Conservation (phyloP, 2,888 invertebrate genomes). For the Hyles lineata region DNA sequence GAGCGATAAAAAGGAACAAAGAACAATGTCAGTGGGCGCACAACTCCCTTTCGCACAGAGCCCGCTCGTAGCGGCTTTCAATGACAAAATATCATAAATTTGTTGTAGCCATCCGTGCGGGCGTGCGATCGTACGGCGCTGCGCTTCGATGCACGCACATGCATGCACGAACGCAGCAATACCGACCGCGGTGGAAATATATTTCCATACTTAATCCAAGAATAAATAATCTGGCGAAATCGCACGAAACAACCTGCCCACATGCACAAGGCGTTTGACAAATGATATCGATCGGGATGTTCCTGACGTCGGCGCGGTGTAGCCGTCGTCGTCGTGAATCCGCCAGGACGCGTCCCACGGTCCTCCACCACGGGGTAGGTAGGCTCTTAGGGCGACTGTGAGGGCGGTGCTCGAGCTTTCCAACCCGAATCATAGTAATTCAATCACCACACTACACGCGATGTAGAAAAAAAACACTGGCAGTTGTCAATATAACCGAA, state of each 20-base stretch:
- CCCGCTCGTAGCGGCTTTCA: slow-evolving; percentile 64
- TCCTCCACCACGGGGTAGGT: slow-evolving; percentile 12
- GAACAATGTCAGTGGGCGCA: slow-evolving; percentile 79
- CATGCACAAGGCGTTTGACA: slow-evolving; percentile 9
- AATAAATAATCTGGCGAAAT: slow-evolving; percentile 73
- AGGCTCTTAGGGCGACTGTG: neutral
- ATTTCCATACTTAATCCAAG: slow-evolving; percentile 67
- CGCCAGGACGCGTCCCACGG: slow-evolving; percentile 59
- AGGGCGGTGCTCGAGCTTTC: neutral
- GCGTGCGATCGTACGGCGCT: slow-evolving; percentile 57
- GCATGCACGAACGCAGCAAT: slow-evolving; percentile 67
- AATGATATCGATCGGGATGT: slow-evolving; percentile 19
- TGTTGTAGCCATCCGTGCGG: slow-evolving; percentile 56
- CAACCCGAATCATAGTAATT: slow-evolving; percentile 59
- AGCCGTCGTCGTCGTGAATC: slow-evolving; percentile 61
- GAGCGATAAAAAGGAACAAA: slow-evolving; percentile 83
- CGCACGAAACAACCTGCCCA: slow-evolving; percentile 55
- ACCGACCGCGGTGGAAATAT: slow-evolving; percentile 61
- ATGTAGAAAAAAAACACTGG: slow-evolving; percentile 34
- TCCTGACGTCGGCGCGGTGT: slow-evolving; percentile 33
- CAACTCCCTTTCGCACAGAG: slow-evolving; percentile 80
- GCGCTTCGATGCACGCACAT: slow-evolving; percentile 58
- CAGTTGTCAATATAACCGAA: slow-evolving; percentile 70
- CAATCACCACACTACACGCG: slow-evolving; percentile 59
- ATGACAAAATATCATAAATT: slow-evolving; percentile 78